Percentiles rank a stretch among this genome's conserved stretches.
Conservation (phyloP, 2,797 vertebrate genomes). For the Lateolabrax maculatus region DNA sequence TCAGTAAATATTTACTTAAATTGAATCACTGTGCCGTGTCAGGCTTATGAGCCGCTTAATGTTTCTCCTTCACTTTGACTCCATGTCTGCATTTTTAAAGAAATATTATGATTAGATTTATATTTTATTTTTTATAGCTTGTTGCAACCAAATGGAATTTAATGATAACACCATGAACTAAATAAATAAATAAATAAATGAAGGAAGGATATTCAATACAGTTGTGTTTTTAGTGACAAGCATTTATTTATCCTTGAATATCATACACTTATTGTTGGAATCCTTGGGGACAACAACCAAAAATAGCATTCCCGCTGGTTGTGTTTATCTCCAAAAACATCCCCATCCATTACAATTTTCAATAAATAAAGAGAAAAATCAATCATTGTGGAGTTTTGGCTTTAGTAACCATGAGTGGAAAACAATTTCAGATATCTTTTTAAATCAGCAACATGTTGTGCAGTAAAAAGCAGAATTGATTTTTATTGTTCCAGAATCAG, state of each 20-base stretch:
- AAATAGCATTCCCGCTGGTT: neutral
- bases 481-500: neutral
- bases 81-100: neutral
- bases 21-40: neutral
- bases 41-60: neutral
- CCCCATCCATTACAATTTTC: neutral
- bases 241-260: constrained; percentile 14
- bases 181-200: neutral
- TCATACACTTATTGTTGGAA: neutral
- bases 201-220: neutral
- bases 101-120: neutral
- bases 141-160: neutral
- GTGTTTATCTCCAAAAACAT: neutral
- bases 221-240: neutral
- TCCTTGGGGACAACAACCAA: neutral
- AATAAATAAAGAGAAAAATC: neutral
- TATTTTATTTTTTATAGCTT: neutral
- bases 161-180: neutral
- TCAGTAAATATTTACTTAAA: neutral
- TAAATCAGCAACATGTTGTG: neutral
- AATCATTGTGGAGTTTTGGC: neutral
- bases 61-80: neutral
- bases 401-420: neutral
- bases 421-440: neutral
- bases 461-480: neutral